These are phyloP conservation scores for Hippasteria phrygiana DNA, from an alignment of 53 echinoderm and acorn worm species.

Conservation along the genomic window DNA sequence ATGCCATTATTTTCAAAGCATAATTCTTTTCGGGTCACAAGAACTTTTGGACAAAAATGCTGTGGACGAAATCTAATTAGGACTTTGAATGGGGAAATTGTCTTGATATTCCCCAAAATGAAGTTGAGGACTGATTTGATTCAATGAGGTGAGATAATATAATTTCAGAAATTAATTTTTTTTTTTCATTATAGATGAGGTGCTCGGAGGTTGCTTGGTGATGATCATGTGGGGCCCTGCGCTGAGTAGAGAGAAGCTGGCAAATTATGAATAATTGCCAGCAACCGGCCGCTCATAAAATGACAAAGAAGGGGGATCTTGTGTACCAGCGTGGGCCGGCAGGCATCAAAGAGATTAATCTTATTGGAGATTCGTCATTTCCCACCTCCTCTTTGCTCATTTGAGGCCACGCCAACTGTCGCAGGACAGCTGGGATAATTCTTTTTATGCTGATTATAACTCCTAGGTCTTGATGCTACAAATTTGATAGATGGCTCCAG, in stretches of 20 bases:
- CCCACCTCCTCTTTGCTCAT: constrained; percentile 47
- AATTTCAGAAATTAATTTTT: constrained; percentile 26
- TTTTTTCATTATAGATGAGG: constrained; percentile 3
- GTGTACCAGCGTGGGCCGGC: constrained; percentile 13
- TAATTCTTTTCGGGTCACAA: constrained; percentile 6
- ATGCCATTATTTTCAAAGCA: constrained; percentile 2
- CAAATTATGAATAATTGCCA: constrained; percentile 54
- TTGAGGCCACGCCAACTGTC: not conserved
- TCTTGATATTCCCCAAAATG: not conserved
- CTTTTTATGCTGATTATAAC: constrained; percentile 2
- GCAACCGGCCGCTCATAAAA: constrained; percentile 41
- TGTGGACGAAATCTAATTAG: not conserved
- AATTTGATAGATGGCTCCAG: constrained; percentile 42
- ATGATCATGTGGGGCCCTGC: not conserved
- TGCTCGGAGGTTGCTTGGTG: not conserved
- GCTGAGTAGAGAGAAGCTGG: not conserved
- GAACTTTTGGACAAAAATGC: constrained; percentile 23
- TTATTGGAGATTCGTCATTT: constrained; percentile 45
- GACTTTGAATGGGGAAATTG: not conserved
- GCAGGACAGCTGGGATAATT: constrained; percentile 1
- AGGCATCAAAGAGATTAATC: constrained; percentile 54
- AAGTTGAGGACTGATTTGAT: not conserved
- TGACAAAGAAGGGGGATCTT: constrained; percentile 26
- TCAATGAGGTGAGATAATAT: constrained; percentile 16
- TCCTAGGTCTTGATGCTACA: not conserved